Evolutionary conservation across 1,140 invertebrate species (phyloP), one percentile per base, ranked within the genome.

Genomic region (Tetraneura akinire): DNA sequence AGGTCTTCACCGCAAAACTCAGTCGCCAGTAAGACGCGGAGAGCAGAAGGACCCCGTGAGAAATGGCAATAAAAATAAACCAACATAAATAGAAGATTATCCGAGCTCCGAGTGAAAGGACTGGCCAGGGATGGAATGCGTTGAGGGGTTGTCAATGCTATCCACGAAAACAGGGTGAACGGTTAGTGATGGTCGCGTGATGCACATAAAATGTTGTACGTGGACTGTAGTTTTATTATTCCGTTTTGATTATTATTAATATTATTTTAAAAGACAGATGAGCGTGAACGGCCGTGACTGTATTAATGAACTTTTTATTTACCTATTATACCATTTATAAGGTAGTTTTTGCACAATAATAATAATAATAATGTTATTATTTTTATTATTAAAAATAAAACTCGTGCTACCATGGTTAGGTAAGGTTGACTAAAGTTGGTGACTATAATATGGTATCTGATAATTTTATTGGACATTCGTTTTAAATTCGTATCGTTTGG

Each of bases 171-270:
- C 3, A 14, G 21, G 1, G 14, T 1, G 45, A 29, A 13, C 14
- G 42, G 9, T 4, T n/a, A 11, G 32, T 32, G 37, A 32, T 13
- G n/a, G 32, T 21, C 8, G 71, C 32, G 74, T 23, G 23, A 62
- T 55, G 74, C 74, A 78, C 74, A 55, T 78, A 78, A 78, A 78
- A 78, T 78, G 62, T 78, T 78, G 74, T 78, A 78, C 74, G 74
- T 62, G 74, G 14, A 53, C 71, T 37, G 64, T 21, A 0, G 68
- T 26, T 78, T 60, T 78, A 78, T 78, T 78, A n/a, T n/a, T n/a
- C n/a, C n/a, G n/a, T n/a, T n/a, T n/a, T n/a, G n/a, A n/a, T n/a
- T n/a, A n/a, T 55, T 60, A 78, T 78, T 78, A 78, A 55, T 32
- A 55, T 42, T 37, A 60, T 66, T 66, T 14, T 32, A 57, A 76